These are phyloP conservation scores for Halcyon malimbica DNA, from an alignment of 2,113 vertebrate species.

Conservation along the genomic window DNA sequence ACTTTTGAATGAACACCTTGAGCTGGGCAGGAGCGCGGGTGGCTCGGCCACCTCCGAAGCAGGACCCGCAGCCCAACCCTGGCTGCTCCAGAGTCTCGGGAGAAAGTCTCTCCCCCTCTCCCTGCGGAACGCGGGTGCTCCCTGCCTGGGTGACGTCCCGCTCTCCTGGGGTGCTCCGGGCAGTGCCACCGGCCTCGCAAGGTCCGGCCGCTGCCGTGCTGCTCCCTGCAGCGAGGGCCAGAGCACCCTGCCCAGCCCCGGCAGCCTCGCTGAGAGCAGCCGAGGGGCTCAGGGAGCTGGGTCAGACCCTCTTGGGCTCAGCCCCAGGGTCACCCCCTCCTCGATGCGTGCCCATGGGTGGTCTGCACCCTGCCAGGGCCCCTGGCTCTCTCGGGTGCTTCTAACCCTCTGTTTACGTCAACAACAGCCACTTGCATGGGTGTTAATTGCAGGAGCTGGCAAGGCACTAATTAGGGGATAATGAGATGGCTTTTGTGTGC, in stretches of 20 bases:
- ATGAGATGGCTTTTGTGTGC: conserved; percentile 76
- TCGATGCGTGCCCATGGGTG: not conserved
- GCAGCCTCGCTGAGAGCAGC: not conserved
- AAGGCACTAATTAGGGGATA: conserved; percentile 81
- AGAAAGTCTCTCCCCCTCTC: not conserved
- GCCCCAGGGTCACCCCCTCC: not conserved
- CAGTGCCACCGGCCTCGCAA: not conserved
- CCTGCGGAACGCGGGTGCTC: not conserved
- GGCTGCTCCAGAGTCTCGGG: not conserved
- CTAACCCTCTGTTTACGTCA: conserved; percentile 70
- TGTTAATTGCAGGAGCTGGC: conserved; percentile 79
- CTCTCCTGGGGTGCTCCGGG: not conserved
- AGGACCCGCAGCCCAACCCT: not conserved
- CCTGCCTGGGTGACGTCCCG: not conserved
- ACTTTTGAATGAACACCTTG: not conserved
- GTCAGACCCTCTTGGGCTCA: not conserved
- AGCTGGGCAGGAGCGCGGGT: fast-evolving
- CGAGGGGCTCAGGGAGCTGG: not conserved
- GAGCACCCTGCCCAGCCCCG: not conserved
- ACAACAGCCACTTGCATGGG: conserved; percentile 73
- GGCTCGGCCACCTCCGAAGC: not conserved
- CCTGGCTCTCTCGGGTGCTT: conserved; percentile 45
- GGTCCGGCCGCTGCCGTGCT: not conserved
- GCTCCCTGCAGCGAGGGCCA: not conserved
- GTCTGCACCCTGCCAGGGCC: conserved; percentile 21